These are phyloP conservation scores for Seira sanloemensis DNA, from an alignment of 2,888 invertebrate species.

Conservation along the genomic window DNA sequence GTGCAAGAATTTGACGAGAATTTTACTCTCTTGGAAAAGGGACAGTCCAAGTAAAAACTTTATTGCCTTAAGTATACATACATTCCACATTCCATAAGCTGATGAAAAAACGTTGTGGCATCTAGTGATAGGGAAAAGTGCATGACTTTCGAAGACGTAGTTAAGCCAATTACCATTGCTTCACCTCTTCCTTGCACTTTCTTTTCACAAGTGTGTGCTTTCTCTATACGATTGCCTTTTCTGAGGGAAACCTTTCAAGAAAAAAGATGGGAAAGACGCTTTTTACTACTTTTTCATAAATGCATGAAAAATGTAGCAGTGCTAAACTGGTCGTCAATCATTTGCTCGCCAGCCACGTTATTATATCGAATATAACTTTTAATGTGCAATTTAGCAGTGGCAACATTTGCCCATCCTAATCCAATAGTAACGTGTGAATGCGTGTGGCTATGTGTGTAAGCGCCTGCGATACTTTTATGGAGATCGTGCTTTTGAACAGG, in stretches of 20 bases:
- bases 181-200: slow-evolving; percentile 24
- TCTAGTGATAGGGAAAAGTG: slow-evolving; percentile 39
- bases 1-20: not conserved
- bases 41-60: not conserved
- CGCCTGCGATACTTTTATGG: slow-evolving; percentile 11
- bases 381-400: slow-evolving; percentile 14
- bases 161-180: slow-evolving; percentile 59
- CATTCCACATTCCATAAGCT: too few species aligned
- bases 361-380: slow-evolving; percentile 1
- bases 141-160: slow-evolving; percentile 36
- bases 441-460: too few species aligned
- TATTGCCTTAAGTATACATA: too few species aligned
- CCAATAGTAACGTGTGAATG: slow-evolving; percentile 16
- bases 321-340: slow-evolving; percentile 1
- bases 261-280: slow-evolving; percentile 25
- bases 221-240: not conserved
- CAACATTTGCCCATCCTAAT: slow-evolving; percentile 7
- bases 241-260: slow-evolving; percentile 22
- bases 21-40: not conserved
- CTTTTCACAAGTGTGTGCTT: not conserved
- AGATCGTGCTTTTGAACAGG: slow-evolving; percentile 3
- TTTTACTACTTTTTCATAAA: slow-evolving; percentile 25
- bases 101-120: too few species aligned
- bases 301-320: not conserved
- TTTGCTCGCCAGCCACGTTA: slow-evolving; percentile 6